Evolutionary conservation across 2,113 vertebrate genomes (phyloP), one percentile per base, ranked within the genome.

Genomic region (Pachyramphus minor): DNA sequence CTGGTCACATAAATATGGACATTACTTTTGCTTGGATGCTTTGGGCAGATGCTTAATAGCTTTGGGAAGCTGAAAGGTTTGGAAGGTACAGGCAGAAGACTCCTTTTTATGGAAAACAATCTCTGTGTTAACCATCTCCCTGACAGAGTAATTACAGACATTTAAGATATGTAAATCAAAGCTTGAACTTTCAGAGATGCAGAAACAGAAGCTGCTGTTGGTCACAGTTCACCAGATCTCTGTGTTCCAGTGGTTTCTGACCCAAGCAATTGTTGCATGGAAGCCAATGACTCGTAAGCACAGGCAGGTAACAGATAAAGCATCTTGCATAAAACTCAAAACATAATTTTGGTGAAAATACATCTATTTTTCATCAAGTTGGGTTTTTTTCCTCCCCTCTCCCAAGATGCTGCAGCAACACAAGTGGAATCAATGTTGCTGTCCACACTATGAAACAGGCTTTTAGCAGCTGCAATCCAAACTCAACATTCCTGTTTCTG

Each of bases 161-260:
- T 77, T 87, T 82, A 27, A 42, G 83, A 93, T 73, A 88, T 9
- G 52, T 90, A 95, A 96, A 96, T 90, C 74, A 80, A 91, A 84
- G 77, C 39, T 14, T 85, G 79, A 83, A 83, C 33, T 77, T 56
- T 24, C 41, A 85, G 84, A 50, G 42, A 80, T 31, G 22, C 59
- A 90, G 50, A 50, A 82, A 66, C 5, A 87, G 53, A 83, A 96
- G 55, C 42, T 86, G 49, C 37, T 82, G n/a, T 41, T 86, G 76
- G 81, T 74, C 74, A 84, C 37, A 60, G 50, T 31, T 77, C 62
- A 91, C 47, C 22, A 77, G 16, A 71, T 56, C 77, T 84, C 60
- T 64, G 53, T 0, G 1, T 68, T 68, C 24, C 91, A 67, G 30
- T 27, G 31, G 60, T 39, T 79, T 89, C 75, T 84, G 60, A 89